Base-by-base conservation (phyloP, 2,888 invertebrate species). In the Apantesis nais region DNA sequence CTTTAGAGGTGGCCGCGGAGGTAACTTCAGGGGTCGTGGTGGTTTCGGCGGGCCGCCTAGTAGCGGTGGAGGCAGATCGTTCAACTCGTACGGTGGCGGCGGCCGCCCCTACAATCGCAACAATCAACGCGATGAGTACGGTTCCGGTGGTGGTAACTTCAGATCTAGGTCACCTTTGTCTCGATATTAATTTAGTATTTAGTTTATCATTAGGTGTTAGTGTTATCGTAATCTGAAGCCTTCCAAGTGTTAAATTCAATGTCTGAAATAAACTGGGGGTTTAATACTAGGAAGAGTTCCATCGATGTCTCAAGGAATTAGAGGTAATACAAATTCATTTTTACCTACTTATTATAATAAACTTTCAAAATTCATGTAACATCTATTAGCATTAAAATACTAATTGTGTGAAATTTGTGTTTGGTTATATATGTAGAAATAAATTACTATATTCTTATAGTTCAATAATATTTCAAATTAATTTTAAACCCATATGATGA, bases 21-120 rank as follows among this genome's bases (percentile, higher is more conserved):
- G 94, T 73, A 88, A 91, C 79, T 91, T 93, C 76, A 93, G 96
- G 79, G 95, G 95, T 77, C 95, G 95, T 76, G 94, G 96, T 74
- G 95, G 96, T 58, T 94, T 94, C 77, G 93, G 92, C 68, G 92
- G 92, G 19, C 89, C 93, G 70, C 92, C 95, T 39, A 48, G 66
- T 29, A 95, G 96, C 61, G 95, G 96, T 62, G 95, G 96, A 79
- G 68, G 76, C 80, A 93, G 96, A 75, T 92, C 96, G 67, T 96
- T 96, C 78, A 96, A 96, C 83, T 92, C 96, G 34, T 96, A 96
- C 74, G 93, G 96, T 77, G 95, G 96, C 60, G 95, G 96, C 62
- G 95, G 96, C 60, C 90, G 94, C 73, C 89, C 90, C 63, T 88
- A 89, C 84, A 88, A 89, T 78, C 89, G 92, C 94, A 88, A 87